Conservation (phyloP, 2,888 invertebrate species). For the Phytoseiulus persimilis region DNA sequence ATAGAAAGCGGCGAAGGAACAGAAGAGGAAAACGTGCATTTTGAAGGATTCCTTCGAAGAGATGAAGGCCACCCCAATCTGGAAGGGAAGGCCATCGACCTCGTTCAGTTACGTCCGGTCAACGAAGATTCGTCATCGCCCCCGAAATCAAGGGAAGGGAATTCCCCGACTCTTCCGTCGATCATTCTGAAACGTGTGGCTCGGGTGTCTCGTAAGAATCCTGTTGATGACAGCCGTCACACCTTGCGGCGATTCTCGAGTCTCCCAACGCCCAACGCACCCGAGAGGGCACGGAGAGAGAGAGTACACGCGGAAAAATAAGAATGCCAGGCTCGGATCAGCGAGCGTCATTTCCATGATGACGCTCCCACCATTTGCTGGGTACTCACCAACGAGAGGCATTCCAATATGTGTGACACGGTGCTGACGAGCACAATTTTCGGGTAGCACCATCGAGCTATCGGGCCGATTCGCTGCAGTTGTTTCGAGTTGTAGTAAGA, state of each 20-base stretch:
- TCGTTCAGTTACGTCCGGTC: too few relatives aligned
- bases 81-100: not conserved
- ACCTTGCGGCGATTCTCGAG: not conserved
- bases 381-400: conserved; percentile 16
- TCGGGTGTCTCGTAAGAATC: not conserved
- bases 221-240: not conserved
- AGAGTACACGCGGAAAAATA: not conserved
- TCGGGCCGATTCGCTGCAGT: not conserved
- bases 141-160: too few relatives aligned
- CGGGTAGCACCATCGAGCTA: conserved; percentile 20
- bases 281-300: not conserved
- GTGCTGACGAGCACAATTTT: conserved; percentile 12
- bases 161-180: too few relatives aligned
- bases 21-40: conserved; percentile 30
- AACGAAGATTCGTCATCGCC: too few relatives aligned
- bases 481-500: conserved; percentile 34
- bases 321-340: not conserved
- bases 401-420: conserved; percentile 24
- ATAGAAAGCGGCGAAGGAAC: conserved; percentile 22
- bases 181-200: too few relatives aligned
- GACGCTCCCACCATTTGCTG: not conserved
- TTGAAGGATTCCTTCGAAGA: conserved; percentile 33
- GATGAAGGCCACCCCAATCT: conserved; percentile 33
- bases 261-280: too few relatives aligned
- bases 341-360: not conserved